phyloP scores from a whole-genome alignment of 2,113 vertebrate species.

The Trachemys scripta region DNA sequence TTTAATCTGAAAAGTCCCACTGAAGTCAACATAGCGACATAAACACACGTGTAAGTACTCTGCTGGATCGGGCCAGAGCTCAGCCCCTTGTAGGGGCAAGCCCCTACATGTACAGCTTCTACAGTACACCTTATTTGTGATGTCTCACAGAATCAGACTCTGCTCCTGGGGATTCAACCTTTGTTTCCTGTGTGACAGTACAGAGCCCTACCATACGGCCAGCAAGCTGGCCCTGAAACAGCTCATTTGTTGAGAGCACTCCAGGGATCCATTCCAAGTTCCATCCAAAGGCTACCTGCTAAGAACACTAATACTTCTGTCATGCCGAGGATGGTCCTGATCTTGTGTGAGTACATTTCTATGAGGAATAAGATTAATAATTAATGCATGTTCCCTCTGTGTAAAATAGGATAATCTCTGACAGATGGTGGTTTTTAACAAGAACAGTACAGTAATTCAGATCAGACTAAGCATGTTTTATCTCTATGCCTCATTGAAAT shows the following conservation, averaged over 20 bases:
- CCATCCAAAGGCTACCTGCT: constrained; percentile 50
- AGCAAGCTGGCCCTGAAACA: constrained; percentile 17
- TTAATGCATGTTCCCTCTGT: constrained; percentile 73
- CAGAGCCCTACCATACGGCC: not conserved
- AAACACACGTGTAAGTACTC: not conserved
- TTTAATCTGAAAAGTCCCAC: not conserved
- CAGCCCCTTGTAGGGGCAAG: not conserved
- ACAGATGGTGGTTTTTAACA: constrained; percentile 79
- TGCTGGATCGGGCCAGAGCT: not conserved
- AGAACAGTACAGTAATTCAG: constrained; percentile 73
- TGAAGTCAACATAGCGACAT: not conserved
- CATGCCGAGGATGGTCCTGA: constrained; percentile 17
- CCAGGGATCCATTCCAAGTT: not conserved
- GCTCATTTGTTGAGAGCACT: constrained; percentile 35
- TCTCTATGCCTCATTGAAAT: constrained; percentile 44
- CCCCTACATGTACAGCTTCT: not conserved
- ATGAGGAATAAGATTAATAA: constrained; percentile 71
- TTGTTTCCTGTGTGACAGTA: not conserved
- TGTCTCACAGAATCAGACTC: not conserved
- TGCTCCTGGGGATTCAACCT: not conserved
- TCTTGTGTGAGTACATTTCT: constrained; percentile 61
- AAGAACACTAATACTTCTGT: constrained; percentile 41
- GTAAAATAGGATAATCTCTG: constrained; percentile 79
- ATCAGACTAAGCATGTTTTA: constrained; percentile 65
- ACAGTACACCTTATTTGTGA: not conserved